phyloP scores from a whole-genome alignment of 1,140 invertebrate species.

The Laodelphax striatellus region DNA sequence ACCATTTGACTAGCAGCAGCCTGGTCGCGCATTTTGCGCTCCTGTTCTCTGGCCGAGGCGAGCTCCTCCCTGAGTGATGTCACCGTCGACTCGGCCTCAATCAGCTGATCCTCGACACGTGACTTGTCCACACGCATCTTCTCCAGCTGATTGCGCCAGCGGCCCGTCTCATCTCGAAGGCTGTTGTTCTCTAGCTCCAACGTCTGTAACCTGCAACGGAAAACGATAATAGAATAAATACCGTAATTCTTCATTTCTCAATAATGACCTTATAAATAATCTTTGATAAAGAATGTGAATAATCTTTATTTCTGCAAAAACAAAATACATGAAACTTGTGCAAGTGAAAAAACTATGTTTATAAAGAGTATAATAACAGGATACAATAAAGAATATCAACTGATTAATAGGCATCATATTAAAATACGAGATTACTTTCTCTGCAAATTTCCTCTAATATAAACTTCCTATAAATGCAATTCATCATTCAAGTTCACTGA shows the following conservation, averaged over 20 bases:
- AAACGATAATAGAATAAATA: not conserved
- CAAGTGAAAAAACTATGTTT: too few relatives aligned
- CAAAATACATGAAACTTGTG: too few relatives aligned
- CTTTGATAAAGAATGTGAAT: not conserved
- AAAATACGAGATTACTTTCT: too few relatives aligned
- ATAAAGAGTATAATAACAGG: too few relatives aligned
- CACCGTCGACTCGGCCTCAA: constrained; percentile 42
- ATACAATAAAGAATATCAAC: too few relatives aligned
- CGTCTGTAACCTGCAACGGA: constrained; percentile 47
- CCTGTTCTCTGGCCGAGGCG: constrained; percentile 38
- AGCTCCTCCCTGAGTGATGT: constrained; percentile 42
- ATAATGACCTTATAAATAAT: not conserved
- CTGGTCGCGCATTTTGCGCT: constrained; percentile 42
- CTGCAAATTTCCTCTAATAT: too few relatives aligned
- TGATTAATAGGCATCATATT: too few relatives aligned
- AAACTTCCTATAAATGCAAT: too few relatives aligned
- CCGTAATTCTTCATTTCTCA: too few relatives aligned
- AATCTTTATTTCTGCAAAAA: too few relatives aligned
- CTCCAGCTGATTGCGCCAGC: constrained; percentile 43
- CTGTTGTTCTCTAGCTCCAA: constrained; percentile 65
- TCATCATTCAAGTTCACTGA: too few relatives aligned
- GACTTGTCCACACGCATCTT: constrained; percentile 39
- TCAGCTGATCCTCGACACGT: constrained; percentile 36
- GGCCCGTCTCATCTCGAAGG: constrained; percentile 59
- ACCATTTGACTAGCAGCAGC: constrained; percentile 34